phyloP scores from a whole-genome alignment of 2,797 vertebrate genomes.

The Mus minutoides region DNA sequence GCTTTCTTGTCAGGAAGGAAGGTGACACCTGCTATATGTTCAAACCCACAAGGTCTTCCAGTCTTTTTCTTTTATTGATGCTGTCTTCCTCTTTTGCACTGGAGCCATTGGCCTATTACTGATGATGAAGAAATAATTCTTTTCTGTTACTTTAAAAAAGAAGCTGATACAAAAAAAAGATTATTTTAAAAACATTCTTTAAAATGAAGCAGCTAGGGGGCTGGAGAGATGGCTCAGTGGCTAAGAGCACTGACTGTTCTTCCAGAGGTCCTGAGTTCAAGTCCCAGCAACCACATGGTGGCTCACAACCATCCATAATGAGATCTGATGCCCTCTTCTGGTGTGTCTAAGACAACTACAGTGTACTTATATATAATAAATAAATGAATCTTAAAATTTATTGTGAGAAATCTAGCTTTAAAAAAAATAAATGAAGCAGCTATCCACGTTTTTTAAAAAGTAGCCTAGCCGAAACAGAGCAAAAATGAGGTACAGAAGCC shows the following conservation, averaged over 20 bases:
- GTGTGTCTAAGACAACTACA: too few relatives aligned
- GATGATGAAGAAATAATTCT: slow-evolving; percentile 33
- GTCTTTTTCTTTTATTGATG: neutral
- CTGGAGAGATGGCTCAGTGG: too few relatives aligned
- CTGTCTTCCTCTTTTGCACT: slow-evolving; percentile 35
- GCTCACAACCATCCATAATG: too few relatives aligned
- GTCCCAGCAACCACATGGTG: too few relatives aligned
- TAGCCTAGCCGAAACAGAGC: neutral
- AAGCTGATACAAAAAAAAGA: neutral
- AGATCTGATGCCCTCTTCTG: too few relatives aligned
- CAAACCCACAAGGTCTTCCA: neutral
- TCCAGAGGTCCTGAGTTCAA: too few relatives aligned
- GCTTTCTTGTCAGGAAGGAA: slow-evolving; percentile 61
- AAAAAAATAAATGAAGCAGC: neutral
- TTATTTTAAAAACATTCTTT: slow-evolving; percentile 45
- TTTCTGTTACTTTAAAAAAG: slow-evolving; percentile 44
- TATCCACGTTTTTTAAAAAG: neutral
- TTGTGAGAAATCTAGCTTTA: too few relatives aligned
- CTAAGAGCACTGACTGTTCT: too few relatives aligned
- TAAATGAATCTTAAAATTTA: too few relatives aligned
- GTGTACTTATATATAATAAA: too few relatives aligned
- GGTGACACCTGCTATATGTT: neutral
- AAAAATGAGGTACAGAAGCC: neutral
- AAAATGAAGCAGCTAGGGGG: neutral
- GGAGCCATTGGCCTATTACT: neutral